Percentiles rank a stretch among this genome's conserved stretches.
Evolutionary conservation across 2,113 vertebrate species (phyloP).

Genomic region (Plotosus lineatus): DNA sequence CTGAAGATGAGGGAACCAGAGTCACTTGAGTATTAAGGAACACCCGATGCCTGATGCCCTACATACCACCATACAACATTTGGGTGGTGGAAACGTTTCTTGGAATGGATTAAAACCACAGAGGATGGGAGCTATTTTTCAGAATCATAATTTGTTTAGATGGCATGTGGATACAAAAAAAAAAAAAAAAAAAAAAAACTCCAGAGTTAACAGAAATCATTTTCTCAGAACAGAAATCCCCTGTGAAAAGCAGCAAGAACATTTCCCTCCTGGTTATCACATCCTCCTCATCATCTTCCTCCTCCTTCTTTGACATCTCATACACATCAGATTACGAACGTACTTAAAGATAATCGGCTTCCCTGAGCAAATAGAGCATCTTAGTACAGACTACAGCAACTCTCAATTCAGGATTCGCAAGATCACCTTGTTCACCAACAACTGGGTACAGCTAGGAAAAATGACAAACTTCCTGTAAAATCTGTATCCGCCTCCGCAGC

Average conservation of each 20-base stretch:
- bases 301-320: slow-evolving; percentile 24
- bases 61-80: not conserved
- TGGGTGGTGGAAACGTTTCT: not conserved
- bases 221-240: not conserved
- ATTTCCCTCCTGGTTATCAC: not conserved
- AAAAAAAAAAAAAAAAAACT: too few species aligned
- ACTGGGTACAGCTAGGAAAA: not conserved
- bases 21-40: too few species aligned
- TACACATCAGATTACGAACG: slow-evolving; percentile 47
- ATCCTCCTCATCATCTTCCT: not conserved
- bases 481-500: too few species aligned
- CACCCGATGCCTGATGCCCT: not conserved
- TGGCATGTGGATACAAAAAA: not conserved
- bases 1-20: not conserved
- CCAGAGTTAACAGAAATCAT: too few species aligned
- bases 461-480: not conserved
- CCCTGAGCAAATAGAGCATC: slow-evolving; percentile 24
- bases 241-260: not conserved
- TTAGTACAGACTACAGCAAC: slow-evolving; percentile 52
- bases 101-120: not conserved
- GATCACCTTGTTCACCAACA: not conserved
- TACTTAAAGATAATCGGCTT: slow-evolving; percentile 42
- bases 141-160: not conserved
- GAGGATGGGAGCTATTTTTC: not conserved
- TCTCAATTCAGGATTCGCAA: slow-evolving; percentile 44